Conservation (phyloP, 2,888 invertebrate genomes). For the Cantharis rustica region DNA sequence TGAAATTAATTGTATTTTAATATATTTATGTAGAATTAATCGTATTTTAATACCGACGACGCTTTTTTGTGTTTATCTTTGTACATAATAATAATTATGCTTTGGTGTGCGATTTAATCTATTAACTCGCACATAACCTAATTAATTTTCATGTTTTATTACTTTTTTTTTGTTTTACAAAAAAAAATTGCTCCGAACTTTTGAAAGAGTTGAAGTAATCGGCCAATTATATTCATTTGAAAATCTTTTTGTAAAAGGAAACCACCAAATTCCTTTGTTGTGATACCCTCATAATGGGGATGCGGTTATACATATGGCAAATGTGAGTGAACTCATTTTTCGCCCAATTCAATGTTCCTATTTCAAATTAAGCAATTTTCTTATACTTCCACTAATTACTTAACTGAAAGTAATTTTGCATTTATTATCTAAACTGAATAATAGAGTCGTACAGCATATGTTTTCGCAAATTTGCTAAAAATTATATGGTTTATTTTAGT, state of each 20-base stretch:
- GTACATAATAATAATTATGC: background rate
- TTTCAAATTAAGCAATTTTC: conserved; percentile 28
- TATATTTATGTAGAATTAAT: conserved; percentile 19
- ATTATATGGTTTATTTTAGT: background rate
- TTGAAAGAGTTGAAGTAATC: background rate
- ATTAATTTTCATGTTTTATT: background rate
- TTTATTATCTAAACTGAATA: background rate
- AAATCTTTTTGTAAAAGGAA: background rate
- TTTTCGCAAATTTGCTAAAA: background rate
- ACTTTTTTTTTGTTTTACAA: background rate
- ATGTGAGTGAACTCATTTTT: conserved; percentile 13
- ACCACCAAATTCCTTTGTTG: conserved; percentile 7
- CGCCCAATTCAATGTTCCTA: conserved; percentile 8
- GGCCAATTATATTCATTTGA: background rate
- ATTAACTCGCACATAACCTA: background rate
- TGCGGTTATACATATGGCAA: conserved; percentile 28
- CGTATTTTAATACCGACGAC: conserved; percentile 9
- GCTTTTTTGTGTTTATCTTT: conserved; percentile 5
- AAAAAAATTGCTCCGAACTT: background rate
- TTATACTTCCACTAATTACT: conserved; percentile 15
- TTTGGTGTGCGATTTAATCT: conserved; percentile 1
- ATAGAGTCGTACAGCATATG: conserved; percentile 2
- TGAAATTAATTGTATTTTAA: conserved; percentile 8
- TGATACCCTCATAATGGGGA: conserved; percentile 1
- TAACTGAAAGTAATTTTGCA: conserved; percentile 1